Percentiles rank a stretch among this genome's conserved stretches.
Evolutionary conservation across 1,140 invertebrate genomes (phyloP).

Genomic region (Pemphigus obesinymphae): DNA sequence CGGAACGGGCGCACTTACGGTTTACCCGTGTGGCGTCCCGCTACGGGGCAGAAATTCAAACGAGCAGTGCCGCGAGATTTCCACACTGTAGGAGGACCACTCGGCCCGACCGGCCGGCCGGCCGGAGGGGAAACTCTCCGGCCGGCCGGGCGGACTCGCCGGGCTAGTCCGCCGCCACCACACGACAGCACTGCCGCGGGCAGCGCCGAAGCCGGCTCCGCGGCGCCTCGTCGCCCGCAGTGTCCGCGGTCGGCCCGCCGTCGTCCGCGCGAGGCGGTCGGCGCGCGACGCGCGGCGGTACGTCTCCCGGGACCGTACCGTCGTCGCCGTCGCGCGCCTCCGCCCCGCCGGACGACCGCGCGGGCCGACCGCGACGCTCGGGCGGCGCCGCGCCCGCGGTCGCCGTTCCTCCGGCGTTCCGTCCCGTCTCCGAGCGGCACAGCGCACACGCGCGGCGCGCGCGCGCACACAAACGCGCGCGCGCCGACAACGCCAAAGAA

Average conservation of each 20-base stretch:
- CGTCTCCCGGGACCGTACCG: no score
- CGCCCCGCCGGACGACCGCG: not conserved
- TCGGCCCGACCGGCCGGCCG: no score
- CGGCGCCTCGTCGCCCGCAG: not conserved
- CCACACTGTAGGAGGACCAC: no score
- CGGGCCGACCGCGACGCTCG: not conserved
- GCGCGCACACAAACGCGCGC: not conserved
- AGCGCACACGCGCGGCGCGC: not conserved
- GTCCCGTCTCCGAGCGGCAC: not conserved
- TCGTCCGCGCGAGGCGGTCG: not conserved
- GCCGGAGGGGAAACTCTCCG: no score
- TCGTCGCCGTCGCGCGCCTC: not conserved
- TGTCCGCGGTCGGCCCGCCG: no score
- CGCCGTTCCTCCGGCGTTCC: not conserved
- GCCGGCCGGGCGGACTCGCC: no score
- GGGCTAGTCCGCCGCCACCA: not conserved
- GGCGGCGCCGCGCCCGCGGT: not conserved
- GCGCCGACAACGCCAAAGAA: not conserved
- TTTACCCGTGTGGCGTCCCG: no score
- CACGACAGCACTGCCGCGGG: not conserved
- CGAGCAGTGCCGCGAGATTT: no score
- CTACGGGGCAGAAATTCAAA: no score
- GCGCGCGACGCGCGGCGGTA: not conserved
- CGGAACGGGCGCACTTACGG: no score
- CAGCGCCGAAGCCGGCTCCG: not conserved